A percentile compares a stretch with the other conserved stretches of the same genome.
These are phyloP conservation scores for Rhagoletis pomonella DNA, from an alignment of 1,140 invertebrate species.

Conservation along the genomic window DNA sequence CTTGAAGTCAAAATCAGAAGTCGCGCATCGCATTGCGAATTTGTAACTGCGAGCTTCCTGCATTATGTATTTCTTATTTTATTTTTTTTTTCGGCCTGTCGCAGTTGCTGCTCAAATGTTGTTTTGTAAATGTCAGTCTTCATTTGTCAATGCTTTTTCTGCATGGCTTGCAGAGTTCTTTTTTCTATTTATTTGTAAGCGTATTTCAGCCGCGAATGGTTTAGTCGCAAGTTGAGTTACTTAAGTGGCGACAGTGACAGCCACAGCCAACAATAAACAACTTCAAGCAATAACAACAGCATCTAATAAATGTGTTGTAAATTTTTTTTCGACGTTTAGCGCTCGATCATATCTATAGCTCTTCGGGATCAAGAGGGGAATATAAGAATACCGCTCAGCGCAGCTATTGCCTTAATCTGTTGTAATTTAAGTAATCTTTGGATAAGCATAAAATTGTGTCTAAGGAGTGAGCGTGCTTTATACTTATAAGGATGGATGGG, in stretches of 20 bases:
- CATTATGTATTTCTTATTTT: too few species aligned
- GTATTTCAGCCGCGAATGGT: not conserved
- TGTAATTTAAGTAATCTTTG: conserved; percentile 22
- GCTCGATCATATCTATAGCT: not conserved
- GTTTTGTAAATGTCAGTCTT: conserved; percentile 73
- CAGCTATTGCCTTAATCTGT: conserved; percentile 54
- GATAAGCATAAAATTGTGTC: not conserved
- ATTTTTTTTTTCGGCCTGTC: conserved; percentile 57
- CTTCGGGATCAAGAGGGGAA: not conserved
- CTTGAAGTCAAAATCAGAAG: conserved; percentile 45
- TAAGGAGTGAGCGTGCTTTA: not conserved
- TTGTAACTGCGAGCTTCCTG: conserved; percentile 53
- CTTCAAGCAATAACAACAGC: not conserved
- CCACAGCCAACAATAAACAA: conserved; percentile 12
- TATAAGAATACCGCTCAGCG: not conserved
- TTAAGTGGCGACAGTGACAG: not conserved
- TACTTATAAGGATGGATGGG: too few species aligned
- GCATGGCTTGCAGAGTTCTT: not conserved
- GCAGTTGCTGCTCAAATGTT: conserved; percentile 62
- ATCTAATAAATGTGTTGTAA: not conserved
- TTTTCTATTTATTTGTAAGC: not conserved
- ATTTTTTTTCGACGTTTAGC: not conserved
- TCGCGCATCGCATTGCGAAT: not conserved
- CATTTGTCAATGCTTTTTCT: conserved; percentile 66
- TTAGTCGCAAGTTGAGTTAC: conserved; percentile 38